Evolutionary conservation across 2,888 invertebrate genomes (phyloP).

Genomic region (Hemithea aestivaria): DNA sequence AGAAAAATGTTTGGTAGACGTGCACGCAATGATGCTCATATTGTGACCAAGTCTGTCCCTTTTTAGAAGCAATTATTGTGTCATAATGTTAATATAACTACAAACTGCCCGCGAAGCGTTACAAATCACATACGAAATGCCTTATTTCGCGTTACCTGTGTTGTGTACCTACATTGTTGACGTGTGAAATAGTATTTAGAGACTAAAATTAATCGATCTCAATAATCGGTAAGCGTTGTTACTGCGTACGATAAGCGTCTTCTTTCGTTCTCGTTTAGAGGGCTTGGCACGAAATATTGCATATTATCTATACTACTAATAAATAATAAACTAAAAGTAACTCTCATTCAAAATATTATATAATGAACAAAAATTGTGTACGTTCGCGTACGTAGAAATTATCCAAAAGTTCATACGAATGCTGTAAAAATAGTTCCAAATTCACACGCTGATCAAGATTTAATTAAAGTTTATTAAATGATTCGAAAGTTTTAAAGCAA

Average conservation of each 20-base stretch:
- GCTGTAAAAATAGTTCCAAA: no score
- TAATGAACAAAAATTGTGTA: no score
- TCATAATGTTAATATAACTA: conserved; percentile 22
- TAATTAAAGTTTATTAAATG: no score
- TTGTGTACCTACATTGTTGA: conserved; percentile 68
- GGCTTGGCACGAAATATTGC: no score
- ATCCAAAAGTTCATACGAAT: no score
- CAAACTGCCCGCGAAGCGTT: conserved; percentile 48
- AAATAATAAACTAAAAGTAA: no score
- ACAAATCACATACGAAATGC: conserved; percentile 58
- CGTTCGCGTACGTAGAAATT: no score
- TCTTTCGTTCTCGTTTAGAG: conserved; percentile 35
- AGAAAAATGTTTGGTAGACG: conserved; percentile 43
- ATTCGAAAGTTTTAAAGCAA: no score
- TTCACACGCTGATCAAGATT: no score
- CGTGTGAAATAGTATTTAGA: conserved; percentile 65
- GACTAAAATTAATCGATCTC: conserved; percentile 72
- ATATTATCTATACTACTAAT: no score
- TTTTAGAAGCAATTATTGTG: conserved; percentile 22
- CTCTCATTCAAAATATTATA: no score
- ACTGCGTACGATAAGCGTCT: conserved; percentile 53
- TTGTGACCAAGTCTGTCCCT: conserved; percentile 42
- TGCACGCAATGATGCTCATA: conserved; percentile 48
- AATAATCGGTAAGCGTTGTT: conserved; percentile 70
- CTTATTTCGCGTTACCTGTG: conserved; percentile 76